Evolutionary conservation across 2,888 invertebrate species (phyloP).

Genomic region (Drosophila greeni): DNA sequence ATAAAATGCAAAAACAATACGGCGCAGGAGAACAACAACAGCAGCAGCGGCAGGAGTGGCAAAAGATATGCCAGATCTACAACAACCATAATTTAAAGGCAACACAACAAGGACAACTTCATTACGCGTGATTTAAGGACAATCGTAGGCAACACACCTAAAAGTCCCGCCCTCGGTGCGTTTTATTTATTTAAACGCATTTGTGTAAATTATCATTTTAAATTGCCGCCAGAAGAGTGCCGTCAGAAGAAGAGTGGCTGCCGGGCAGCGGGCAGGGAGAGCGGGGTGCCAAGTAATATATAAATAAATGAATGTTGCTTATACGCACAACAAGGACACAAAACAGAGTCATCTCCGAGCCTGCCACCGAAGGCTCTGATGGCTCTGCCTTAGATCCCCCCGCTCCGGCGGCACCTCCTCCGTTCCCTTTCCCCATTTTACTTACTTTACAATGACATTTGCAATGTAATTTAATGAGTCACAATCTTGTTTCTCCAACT

Average conservation of each 20-base stretch:
- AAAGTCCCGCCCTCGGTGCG: constrained; percentile 50
- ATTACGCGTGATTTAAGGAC: constrained; percentile 77
- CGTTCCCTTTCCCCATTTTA: constrained; percentile 51
- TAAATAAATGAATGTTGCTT: constrained; percentile 73
- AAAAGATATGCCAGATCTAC: constrained; percentile 27
- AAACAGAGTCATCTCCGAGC: constrained; percentile 26
- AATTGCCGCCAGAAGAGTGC: constrained; percentile 65
- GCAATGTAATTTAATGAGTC: constrained; percentile 75
- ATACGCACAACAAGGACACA: constrained; percentile 49
- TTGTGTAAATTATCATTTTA: constrained; percentile 77
- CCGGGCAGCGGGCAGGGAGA: not conserved
- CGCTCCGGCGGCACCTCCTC: not conserved
- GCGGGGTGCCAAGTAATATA: constrained; percentile 62
- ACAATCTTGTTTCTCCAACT: constrained; percentile 71
- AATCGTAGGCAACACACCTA: constrained; percentile 73
- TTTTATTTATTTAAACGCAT: constrained; percentile 76
- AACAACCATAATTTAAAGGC: constrained; percentile 34
- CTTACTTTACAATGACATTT: constrained; percentile 75
- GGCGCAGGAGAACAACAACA: constrained; percentile 12
- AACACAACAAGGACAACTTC: constrained; percentile 70
- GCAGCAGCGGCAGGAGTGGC: constrained; percentile 9
- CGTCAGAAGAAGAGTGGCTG: constrained; percentile 1
- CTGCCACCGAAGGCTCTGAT: constrained; percentile 27
- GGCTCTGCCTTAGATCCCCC: constrained; percentile 12
- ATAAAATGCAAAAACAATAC: constrained; percentile 74